Base-by-base conservation (phyloP, 2,113 vertebrate species). In the Corapipo altera region DNA sequence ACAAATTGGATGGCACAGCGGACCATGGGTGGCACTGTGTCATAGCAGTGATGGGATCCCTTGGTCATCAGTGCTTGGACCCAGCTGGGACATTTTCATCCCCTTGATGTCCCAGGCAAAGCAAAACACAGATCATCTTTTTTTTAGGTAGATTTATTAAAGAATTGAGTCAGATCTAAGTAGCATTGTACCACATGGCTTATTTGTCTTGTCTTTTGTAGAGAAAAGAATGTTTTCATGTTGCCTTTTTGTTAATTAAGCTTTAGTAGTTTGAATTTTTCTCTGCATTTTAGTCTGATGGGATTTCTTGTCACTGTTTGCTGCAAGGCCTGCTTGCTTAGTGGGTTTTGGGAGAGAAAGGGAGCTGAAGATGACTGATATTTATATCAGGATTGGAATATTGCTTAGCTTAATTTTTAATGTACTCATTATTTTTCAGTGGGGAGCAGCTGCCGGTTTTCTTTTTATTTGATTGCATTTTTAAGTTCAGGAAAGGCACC, bases 401-500 rank as follows among this genome's bases (percentile, higher is more conserved):
- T 85, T 93, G 87, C 89, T 89, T 89, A 72, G 62, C 66, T 95
- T 93, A 95, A 94, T 91, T 90, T 96, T 97, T 94, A 94, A 92
- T 96, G 67, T 48, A 16, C 24, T 88, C 51, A 58, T 90, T 88
- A 88, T 23, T 76, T 41, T 73, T 93, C 52, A 65, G n/a, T 52
- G 51, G 48, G 46, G 67, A 95, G 43, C 75, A 96, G 85, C 74
- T 91, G 85, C 78, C 80, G 58, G 41, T 49, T 79, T 96, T 93
- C 44, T 41, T 79, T 77, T 39, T 58, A 91, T 80, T 83, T 59
- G 30, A 79, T 73, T 88, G 32, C 24, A 22, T 62, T 95, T 95
- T 91, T 75, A 89, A 57, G 19, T 64, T 75, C 57, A 18, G 52
- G 4, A 69, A 79, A 54, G 8, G 23, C 39, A 88, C 12, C 41